Percentiles rank a stretch among this genome's conserved stretches.
Evolutionary conservation across 2,113 vertebrate genomes (phyloP).

Genomic region (Himantopus leucocephalus): DNA sequence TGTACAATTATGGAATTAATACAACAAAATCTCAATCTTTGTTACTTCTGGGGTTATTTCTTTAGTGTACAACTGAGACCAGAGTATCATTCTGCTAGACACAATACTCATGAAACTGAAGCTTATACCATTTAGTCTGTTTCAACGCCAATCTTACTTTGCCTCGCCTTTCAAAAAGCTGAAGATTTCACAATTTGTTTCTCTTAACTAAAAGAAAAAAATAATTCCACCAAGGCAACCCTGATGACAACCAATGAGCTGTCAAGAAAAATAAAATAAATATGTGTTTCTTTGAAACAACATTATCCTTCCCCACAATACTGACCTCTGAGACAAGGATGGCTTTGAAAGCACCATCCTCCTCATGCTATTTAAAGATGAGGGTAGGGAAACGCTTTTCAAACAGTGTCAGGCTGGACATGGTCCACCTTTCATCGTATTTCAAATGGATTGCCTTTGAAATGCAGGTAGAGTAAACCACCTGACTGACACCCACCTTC

Average conservation of each 20-base stretch:
- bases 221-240: background rate
- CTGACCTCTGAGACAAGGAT: background rate
- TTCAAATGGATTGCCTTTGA: constrained; percentile 25
- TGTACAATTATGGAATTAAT: background rate
- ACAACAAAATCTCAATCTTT: background rate
- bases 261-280: background rate
- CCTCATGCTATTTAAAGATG: background rate
- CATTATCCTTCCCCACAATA: background rate
- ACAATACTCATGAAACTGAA: background rate
- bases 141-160: background rate
- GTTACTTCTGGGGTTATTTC: background rate
- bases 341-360: background rate
- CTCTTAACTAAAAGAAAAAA: background rate
- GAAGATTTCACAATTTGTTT: background rate
- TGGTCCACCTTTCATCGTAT: background rate
- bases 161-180: background rate
- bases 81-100: background rate
- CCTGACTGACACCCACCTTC: background rate
- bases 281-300: background rate
- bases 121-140: background rate
- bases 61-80: background rate
- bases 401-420: background rate
- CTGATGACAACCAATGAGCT: background rate
- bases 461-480: constrained; percentile 5
- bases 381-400: background rate